phyloP scores from a whole-genome alignment of 35 echinoderm and acorn worm species.

The Patiria miniata region DNA sequence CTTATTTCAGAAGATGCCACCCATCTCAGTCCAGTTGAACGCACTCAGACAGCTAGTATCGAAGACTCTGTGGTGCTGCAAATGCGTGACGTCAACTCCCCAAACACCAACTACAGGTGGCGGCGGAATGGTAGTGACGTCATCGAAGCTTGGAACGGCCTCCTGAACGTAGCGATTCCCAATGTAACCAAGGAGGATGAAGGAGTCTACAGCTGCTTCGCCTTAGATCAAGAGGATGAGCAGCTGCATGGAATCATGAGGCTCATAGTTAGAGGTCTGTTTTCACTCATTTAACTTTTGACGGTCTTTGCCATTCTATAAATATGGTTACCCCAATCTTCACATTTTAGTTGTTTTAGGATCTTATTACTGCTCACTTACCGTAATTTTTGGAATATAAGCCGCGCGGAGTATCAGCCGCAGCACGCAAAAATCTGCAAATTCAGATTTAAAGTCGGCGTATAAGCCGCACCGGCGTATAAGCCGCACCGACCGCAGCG shows the following conservation, averaged over 20 bases:
- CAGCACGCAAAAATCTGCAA: no score
- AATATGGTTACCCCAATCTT: no score
- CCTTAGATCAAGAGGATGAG: background rate
- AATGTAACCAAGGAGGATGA: background rate
- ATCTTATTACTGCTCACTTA: no score
- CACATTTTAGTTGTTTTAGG: no score
- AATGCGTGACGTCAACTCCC: background rate
- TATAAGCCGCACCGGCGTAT: no score
- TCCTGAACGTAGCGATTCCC: background rate
- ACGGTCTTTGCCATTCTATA: no score
- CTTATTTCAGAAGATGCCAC: background rate
- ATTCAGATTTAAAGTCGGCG: no score
- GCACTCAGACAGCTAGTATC: background rate
- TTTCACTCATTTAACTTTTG: background rate
- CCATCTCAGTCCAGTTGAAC: background rate
- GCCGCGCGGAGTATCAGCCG: no score
- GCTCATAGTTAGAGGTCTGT: constrained; percentile 4
- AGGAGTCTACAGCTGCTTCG: background rate
- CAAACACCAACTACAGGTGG: background rate
- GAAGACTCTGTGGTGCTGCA: background rate
- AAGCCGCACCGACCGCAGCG: no score
- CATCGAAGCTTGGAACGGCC: background rate
- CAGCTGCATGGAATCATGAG: constrained; percentile 5
- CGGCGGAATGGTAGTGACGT: background rate
- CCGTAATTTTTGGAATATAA: no score